Evolutionary conservation across 2,113 vertebrate species (phyloP).

Genomic region (Gopherus flavomarginatus): DNA sequence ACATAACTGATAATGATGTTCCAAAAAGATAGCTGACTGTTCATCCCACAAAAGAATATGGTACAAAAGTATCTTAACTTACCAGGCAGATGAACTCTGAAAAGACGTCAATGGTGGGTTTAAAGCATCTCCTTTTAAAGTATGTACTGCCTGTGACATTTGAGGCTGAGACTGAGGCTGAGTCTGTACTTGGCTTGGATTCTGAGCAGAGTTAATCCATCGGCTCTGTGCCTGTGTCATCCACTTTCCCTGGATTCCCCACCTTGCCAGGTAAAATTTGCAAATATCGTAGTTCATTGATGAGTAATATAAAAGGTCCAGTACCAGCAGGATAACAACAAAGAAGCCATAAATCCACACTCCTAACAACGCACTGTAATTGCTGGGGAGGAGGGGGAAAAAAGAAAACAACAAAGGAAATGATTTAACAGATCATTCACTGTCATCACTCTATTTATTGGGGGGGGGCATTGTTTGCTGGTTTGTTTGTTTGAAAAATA

Average conservation of each 20-base stretch:
- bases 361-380: constrained; percentile 95
- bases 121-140: constrained; percentile 85
- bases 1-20: not conserved
- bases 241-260: constrained; percentile 95
- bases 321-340: constrained; percentile 90
- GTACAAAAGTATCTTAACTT: constrained; percentile 57
- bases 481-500: not conserved
- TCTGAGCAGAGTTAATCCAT: constrained; percentile 85
- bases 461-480: not conserved
- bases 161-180: constrained; percentile 74
- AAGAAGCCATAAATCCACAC: constrained; percentile 99
- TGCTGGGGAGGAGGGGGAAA: constrained; percentile 76
- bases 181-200: constrained; percentile 77
- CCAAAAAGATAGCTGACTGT: not conserved
- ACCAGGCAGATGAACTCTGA: constrained; percentile 96
- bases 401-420: constrained; percentile 21
- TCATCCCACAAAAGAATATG: not conserved
- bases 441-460: not conserved
- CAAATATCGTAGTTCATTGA: constrained; percentile 98
- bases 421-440: not conserved
- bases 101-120: constrained; percentile 90
- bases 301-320: constrained; percentile 98
- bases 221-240: constrained; percentile 89
- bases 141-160: constrained; percentile 84
- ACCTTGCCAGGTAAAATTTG: constrained; percentile 93